Base-by-base conservation (phyloP, 1,140 invertebrate species). In the Lasioglossum albipes region DNA sequence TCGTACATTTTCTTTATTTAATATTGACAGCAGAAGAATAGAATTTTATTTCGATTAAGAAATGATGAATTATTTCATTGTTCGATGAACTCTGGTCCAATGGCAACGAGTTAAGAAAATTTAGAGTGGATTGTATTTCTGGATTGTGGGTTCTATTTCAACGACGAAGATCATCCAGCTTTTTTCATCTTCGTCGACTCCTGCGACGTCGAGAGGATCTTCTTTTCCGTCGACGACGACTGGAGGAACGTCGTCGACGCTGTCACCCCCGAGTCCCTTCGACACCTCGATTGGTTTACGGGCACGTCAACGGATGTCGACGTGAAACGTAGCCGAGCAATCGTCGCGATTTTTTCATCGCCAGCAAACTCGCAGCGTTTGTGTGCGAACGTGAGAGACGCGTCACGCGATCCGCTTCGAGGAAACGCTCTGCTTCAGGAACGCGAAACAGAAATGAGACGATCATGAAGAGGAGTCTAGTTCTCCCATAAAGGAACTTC, bases 211-310 rank as follows among this genome's bases (percentile, higher is more conserved):
- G 36, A 36, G 36, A 3, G 36, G 36, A 49, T 64, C 82, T 80
- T 7, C 52, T 16, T 16, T 20, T 81, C 84, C 70, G 77, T 75
- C 82, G 62, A 41, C 81, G 62, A 41, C 81, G 82, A 62, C 2
- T 64, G 64, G n/a, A 61, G 49, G 71, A 61, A 52, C 66, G 62
- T n/a, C 78, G 75, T 74, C 77, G 67, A 75, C 41, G 79, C 83
- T 84, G 79, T 78, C 83, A 78, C 66, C 54, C 54, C 59, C 54
- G 59, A 49, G 22, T 22, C 81, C 62, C 79, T 82, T 85, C 83
- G 83, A 79, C 84, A 85, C 83, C 83, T 78, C 79, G 79, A 85
- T 85, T 54, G 79, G 79, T 85, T 85, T 81, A 84, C 68, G 49
- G 59, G n/a, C 61, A 74, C 65, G 62, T 77, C 66, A 70, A 45